Percentiles rank a stretch among this genome's conserved stretches.
phyloP scores from a whole-genome alignment of 1,140 invertebrate species.

The Chelonus insularis region DNA sequence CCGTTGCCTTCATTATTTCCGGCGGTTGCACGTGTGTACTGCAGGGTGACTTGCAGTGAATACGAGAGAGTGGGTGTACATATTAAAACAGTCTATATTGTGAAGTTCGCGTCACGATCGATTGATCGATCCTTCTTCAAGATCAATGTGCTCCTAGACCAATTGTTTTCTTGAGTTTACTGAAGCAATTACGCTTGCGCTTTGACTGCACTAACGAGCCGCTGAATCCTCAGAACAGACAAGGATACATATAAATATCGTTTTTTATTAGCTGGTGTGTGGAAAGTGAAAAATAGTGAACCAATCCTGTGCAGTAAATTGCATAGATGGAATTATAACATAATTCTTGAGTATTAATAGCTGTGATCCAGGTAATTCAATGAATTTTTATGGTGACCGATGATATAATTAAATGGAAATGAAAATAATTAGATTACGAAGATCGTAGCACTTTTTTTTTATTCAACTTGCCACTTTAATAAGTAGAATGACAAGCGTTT shows the following conservation, averaged over 20 bases:
- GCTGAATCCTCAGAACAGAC: background rate
- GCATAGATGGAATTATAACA: no score
- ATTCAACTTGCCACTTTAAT: background rate
- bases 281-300: no score
- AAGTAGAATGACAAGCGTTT: background rate
- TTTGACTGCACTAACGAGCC: constrained; percentile 6
- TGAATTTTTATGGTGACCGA: no score
- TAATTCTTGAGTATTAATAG: no score
- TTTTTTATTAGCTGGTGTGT: background rate
- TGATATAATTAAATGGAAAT: no score
- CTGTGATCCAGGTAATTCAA: no score
- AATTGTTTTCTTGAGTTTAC: background rate
- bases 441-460: background rate
- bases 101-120: no score
- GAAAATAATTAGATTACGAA: no score
- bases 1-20: background rate
- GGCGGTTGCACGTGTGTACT: background rate
- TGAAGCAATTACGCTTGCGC: background rate
- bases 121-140: background rate
- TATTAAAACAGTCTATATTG: no score
- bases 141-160: background rate
- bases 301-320: no score
- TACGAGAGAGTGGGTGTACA: no score
- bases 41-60: no score
- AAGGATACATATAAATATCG: constrained; percentile 2